These are phyloP conservation scores for Actinemys pallida DNA, from an alignment of 2,113 vertebrate genomes.

Conservation along the genomic window DNA sequence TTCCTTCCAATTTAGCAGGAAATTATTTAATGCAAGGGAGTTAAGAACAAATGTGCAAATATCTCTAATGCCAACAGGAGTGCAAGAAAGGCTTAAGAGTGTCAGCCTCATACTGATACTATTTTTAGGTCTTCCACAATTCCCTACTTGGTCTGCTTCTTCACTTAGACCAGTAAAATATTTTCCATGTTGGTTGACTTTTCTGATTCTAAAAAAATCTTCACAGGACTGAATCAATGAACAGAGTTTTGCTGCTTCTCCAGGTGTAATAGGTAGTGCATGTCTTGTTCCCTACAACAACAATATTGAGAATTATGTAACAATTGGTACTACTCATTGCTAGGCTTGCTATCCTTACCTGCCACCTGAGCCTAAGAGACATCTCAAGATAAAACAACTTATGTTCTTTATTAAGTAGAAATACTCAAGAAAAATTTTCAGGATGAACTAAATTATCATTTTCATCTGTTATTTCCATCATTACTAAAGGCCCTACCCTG, in stretches of 20 bases:
- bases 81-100: background rate
- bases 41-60: background rate
- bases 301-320: background rate
- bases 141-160: conserved; percentile 29
- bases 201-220: background rate
- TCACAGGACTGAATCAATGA: conserved; percentile 13
- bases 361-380: background rate
- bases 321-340: background rate
- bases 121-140: background rate
- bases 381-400: background rate
- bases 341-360: background rate
- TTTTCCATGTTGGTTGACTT: background rate
- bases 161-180: conserved; percentile 4
- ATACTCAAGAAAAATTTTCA: background rate
- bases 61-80: fast-evolving
- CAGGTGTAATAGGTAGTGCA: background rate
- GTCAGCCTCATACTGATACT: background rate
- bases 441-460: background rate
- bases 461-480: background rate
- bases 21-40: background rate
- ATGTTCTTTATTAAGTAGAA: background rate
- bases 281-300: background rate
- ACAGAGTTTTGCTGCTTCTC: conserved; percentile 23
- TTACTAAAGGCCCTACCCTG: background rate
- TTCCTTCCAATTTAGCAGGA: background rate